Evolutionary conservation across 2,888 invertebrate genomes (phyloP).

Genomic region (Hoplodrina blanda): DNA sequence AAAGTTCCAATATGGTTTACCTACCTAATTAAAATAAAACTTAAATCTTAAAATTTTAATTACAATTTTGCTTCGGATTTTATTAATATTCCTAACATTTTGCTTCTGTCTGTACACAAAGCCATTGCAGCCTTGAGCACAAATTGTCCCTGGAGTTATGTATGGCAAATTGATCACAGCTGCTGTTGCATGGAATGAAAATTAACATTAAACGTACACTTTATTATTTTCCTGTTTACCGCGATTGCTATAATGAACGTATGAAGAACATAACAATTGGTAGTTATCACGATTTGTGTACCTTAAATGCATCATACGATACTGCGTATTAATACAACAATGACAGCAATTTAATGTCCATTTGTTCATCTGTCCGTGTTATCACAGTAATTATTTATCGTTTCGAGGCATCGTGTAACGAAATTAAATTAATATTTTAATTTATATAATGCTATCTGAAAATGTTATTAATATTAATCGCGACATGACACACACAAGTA

Average conservation of each 20-base stretch:
- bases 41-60: not conserved
- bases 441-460: conserved; percentile 36
- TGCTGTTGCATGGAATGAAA: conserved; percentile 63
- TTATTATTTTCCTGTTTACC: conserved; percentile 68
- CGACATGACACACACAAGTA: conserved; percentile 10
- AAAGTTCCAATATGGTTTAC: too few species aligned
- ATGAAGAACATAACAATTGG: conserved; percentile 54
- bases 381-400: conserved; percentile 48
- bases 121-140: conserved; percentile 57
- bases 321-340: conserved; percentile 34
- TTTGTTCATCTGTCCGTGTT: conserved; percentile 36
- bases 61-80: not conserved
- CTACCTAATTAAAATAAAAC: too few species aligned
- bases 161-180: conserved; percentile 71
- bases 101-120: conserved; percentile 43
- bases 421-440: conserved; percentile 48
- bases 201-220: conserved; percentile 55
- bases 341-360: conserved; percentile 15
- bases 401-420: conserved; percentile 41
- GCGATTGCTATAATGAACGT: conserved; percentile 52
- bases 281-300: conserved; percentile 53
- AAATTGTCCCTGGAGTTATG: conserved; percentile 65
- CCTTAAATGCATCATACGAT: conserved; percentile 30
- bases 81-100: not conserved
- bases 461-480: conserved; percentile 43